Evolutionary conservation across 2,888 invertebrate genomes (phyloP), one percentile per base, ranked within the genome.

Genomic region (Parelbella ahira): DNA sequence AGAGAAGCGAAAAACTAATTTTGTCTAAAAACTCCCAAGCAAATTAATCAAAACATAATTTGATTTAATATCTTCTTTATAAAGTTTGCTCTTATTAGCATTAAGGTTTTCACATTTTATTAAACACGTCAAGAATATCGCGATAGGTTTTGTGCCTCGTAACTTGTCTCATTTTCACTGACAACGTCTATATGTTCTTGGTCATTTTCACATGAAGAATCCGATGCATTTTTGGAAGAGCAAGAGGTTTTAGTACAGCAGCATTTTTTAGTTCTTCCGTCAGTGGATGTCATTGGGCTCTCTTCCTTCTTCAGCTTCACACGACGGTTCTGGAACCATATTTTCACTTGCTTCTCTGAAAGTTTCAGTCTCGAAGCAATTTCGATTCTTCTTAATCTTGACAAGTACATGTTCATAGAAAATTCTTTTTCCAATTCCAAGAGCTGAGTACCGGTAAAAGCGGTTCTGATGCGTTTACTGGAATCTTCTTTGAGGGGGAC

Each of bases 301-400:
- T 94, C 94, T 53, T 96, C 96, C 63, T 97, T 97, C 89, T 97
- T 97, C 77, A 95, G 91, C 72, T 97, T 97, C 0, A 97, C 97
- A 1, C 97, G 89, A 3, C 97, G 90, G 74, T 97, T 97, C 72
- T 97, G 96, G 78, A 97, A 97, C 97, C 97, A 96, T 53, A 95
- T 95, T 74, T 95, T 97, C 50, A 97, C 97, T 84, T 97, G 97
- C 66, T 97, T 98, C 76, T 98, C 98, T 0, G 96, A 96, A 0
- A 98, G 80, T 34, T 94, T 91, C 46, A 97, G 77, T 51, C 94
- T 92, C 13, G 95, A 96, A 2, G 98, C 97, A 38, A 98, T 97
- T 78, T 98, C 97, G 52, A 98, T 97, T 44, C 97, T 89, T 36
- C 97, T 89, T 52, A 97, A 75, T 24, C 97, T 89, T 0, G 97